Evolutionary conservation across 2,888 invertebrate species (phyloP).

Genomic region (Vandiemenella viatica): DNA sequence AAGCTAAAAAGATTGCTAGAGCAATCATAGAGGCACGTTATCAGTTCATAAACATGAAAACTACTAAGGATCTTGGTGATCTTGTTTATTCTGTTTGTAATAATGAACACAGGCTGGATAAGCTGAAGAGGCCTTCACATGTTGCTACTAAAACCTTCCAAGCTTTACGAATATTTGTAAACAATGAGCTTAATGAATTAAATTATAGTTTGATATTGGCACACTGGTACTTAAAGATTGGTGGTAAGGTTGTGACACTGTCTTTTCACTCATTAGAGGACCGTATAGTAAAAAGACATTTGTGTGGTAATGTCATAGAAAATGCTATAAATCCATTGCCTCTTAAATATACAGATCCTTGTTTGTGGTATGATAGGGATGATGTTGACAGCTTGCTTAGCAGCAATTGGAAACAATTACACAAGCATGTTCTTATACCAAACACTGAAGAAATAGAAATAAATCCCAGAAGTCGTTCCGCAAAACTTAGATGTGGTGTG

Average conservation of each 20-base stretch:
- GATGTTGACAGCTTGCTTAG: slow-evolving; percentile 45
- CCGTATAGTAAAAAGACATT: slow-evolving; percentile 78
- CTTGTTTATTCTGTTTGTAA: slow-evolving; percentile 49
- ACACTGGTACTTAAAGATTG: slow-evolving; percentile 55
- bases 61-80: slow-evolving; percentile 68
- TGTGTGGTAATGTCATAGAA: slow-evolving; percentile 59
- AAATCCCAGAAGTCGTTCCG: slow-evolving; percentile 80
- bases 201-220: slow-evolving; percentile 74
- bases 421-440: slow-evolving; percentile 67
- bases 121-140: slow-evolving; percentile 58
- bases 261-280: slow-evolving; percentile 91
- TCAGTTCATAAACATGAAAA: slow-evolving; percentile 55
- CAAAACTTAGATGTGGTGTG: slow-evolving; percentile 69
- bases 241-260: slow-evolving; percentile 65
- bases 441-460: slow-evolving; percentile 50
- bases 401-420: slow-evolving; percentile 60
- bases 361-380: slow-evolving; percentile 37
- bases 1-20: slow-evolving; percentile 71
- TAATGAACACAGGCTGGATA: slow-evolving; percentile 44
- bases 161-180: slow-evolving; percentile 87
- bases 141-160: slow-evolving; percentile 86
- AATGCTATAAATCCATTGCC: slow-evolving; percentile 55
- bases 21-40: slow-evolving; percentile 72
- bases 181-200: slow-evolving; percentile 89
- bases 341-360: slow-evolving; percentile 51